Evolutionary conservation across 1,140 invertebrate genomes (phyloP).

Genomic region (Lasioglossum baleicum): DNA sequence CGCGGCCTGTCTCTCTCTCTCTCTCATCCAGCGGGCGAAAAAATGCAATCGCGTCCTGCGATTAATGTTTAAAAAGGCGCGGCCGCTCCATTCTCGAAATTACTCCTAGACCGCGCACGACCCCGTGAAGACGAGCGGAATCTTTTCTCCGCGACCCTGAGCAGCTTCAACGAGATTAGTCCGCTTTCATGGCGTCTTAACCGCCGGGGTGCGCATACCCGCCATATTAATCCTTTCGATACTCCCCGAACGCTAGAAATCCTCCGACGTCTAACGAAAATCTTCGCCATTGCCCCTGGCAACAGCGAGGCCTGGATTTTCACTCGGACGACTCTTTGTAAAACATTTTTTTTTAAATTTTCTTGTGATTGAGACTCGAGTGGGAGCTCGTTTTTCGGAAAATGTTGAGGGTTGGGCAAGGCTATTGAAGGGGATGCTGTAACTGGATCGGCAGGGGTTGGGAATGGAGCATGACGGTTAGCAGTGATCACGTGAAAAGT

Average conservation of each 20-base stretch:
- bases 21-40: constrained; percentile 1
- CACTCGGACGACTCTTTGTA: no score
- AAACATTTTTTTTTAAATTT: no score
- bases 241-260: neutral
- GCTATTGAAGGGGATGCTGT: neutral
- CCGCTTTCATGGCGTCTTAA: constrained; percentile 9
- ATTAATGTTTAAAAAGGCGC: constrained; percentile 58
- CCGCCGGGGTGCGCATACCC: neutral
- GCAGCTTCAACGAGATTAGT: constrained; percentile 18
- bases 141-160: neutral
- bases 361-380: no score
- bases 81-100: constrained; percentile 51
- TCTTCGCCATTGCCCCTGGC: neutral
- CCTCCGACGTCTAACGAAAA: neutral
- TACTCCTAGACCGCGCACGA: constrained; percentile 23
- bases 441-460: neutral
- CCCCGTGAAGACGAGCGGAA: constrained; percentile 24
- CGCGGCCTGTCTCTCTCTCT: neutral
- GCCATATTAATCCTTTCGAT: constrained; percentile 21
- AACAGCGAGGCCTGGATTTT: neutral
- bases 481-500: neutral
- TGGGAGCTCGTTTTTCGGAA: no score
- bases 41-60: constrained; percentile 52
- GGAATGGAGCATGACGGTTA: neutral
- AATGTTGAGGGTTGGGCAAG: no score